Evolutionary conservation across 2,888 invertebrate genomes (phyloP).

Genomic region (Dioctria linearis): DNA sequence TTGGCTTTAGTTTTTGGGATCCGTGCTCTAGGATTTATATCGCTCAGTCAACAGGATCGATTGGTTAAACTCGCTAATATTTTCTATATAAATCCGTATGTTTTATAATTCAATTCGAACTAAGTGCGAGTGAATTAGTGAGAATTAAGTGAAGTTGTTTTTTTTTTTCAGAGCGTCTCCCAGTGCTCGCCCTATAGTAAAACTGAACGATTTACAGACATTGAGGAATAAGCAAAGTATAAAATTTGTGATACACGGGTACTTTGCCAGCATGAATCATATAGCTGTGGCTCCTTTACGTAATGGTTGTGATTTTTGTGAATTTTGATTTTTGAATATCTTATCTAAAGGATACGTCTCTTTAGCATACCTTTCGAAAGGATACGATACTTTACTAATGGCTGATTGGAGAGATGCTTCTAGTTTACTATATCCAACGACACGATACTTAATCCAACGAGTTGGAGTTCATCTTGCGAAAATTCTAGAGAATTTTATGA

Average conservation of each 20-base stretch:
- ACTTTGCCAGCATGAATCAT: slow-evolving; percentile 65
- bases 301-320: slow-evolving; percentile 53
- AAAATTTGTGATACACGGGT: slow-evolving; percentile 69
- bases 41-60: neutral
- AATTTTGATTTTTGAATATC: neutral
- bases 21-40: neutral
- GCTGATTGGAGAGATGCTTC: slow-evolving; percentile 69
- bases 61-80: slow-evolving; percentile 6
- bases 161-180: slow-evolving; percentile 2
- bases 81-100: slow-evolving; percentile 46
- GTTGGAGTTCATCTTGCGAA: slow-evolving; percentile 63
- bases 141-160: neutral
- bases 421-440: slow-evolving; percentile 64
- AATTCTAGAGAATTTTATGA: slow-evolving; percentile 64
- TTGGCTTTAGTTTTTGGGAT: neutral
- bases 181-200: neutral
- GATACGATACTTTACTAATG: slow-evolving; percentile 64
- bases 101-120: neutral
- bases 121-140: neutral
- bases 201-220: slow-evolving; percentile 10
- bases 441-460: slow-evolving; percentile 63
- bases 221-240: slow-evolving; percentile 60
- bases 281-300: slow-evolving; percentile 64
- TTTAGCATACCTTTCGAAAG: slow-evolving; percentile 67
- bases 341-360: neutral